Evolutionary conservation across 2,113 vertebrate genomes (phyloP).

Genomic region (human (Homo sapiens)): DNA sequence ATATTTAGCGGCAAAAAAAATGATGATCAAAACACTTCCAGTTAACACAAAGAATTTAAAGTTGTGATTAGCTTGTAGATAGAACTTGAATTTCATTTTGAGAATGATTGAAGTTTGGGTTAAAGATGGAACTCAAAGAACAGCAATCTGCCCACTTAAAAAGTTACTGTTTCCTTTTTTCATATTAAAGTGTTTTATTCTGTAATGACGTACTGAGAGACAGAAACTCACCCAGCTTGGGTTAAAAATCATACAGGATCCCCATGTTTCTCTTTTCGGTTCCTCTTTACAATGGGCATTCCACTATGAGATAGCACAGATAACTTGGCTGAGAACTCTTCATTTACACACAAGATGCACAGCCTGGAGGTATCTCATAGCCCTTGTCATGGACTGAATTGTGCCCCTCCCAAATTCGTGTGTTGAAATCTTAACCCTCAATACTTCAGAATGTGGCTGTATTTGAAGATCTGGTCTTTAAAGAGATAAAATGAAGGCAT

Average conservation of each 20-base stretch:
- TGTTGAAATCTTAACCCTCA: background rate
- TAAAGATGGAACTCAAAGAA: constrained; percentile 50
- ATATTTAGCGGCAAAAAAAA: constrained; percentile 29
- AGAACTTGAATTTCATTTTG: constrained; percentile 44
- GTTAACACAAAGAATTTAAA: constrained; percentile 22
- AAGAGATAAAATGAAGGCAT: background rate
- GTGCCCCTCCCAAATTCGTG: background rate
- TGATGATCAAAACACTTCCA: constrained; percentile 4
- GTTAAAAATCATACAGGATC: background rate
- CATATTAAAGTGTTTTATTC: background rate
- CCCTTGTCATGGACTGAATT: background rate
- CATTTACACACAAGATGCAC: background rate
- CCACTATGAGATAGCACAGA: background rate
- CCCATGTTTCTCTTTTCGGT: background rate
- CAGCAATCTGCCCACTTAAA: background rate
- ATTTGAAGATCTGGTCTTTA: background rate
- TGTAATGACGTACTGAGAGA: background rate
- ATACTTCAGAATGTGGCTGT: background rate
- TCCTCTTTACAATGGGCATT: background rate
- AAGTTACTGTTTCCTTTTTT: background rate
- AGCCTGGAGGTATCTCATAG: background rate
- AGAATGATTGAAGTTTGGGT: background rate
- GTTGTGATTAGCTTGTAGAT: constrained; percentile 52
- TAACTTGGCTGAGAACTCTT: background rate
- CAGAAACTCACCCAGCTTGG: background rate